Evolutionary conservation across 2,888 invertebrate species (phyloP).

Genomic region (Lomographa bimaculata): DNA sequence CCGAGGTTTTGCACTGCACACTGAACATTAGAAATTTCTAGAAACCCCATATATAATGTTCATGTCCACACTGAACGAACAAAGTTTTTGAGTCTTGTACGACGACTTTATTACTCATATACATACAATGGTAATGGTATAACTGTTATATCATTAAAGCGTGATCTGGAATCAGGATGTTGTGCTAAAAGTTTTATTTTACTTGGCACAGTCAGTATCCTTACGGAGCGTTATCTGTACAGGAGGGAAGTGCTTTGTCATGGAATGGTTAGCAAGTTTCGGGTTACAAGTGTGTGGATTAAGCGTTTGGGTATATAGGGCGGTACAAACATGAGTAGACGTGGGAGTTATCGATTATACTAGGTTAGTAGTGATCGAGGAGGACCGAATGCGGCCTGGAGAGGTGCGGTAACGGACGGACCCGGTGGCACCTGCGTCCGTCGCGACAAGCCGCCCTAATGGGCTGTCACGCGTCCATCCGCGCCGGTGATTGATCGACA

Average conservation of each 20-base stretch:
- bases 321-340: constrained; percentile 12
- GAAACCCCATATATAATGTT: constrained; percentile 5
- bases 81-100: constrained; percentile 1
- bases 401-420: constrained; percentile 40
- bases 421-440: constrained; percentile 61
- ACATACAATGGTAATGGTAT: no score
- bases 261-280: constrained; percentile 12
- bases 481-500: constrained; percentile 77
- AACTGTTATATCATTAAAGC: neutral
- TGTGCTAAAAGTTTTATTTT: constrained; percentile 1
- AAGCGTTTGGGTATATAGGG: constrained; percentile 29
- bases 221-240: constrained; percentile 4
- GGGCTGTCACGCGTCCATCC: constrained; percentile 78
- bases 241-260: constrained; percentile 16
- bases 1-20: constrained; percentile 29
- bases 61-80: neutral
- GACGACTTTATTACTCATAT: neutral
- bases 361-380: constrained; percentile 56
- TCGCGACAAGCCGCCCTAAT: constrained; percentile 66
- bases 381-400: constrained; percentile 36
- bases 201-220: constrained; percentile 6
- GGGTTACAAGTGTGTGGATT: constrained; percentile 14
- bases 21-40: constrained; percentile 17
- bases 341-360: constrained; percentile 46
- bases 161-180: neutral